These are phyloP conservation scores for Gymnoscopelus microlampas DNA, from an alignment of 2,797 vertebrate species.

Conservation along the genomic window DNA sequence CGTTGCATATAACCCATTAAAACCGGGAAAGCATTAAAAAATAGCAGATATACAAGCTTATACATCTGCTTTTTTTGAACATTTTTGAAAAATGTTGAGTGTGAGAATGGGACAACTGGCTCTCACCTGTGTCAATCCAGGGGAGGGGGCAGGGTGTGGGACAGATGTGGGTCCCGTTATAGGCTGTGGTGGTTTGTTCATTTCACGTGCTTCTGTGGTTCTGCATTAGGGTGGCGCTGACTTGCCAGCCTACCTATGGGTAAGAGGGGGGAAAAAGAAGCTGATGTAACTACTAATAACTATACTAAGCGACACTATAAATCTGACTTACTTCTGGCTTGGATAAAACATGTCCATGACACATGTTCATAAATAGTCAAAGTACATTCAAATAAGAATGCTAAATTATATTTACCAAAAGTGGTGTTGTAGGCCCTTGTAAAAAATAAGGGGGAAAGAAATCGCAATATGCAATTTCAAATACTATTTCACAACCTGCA, in stretches of 20 bases:
- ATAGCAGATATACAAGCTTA: no score
- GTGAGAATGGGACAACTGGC: not conserved
- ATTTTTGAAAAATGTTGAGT: no score
- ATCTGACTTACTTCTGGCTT: no score
- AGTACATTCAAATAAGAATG: no score
- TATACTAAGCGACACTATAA: no score
- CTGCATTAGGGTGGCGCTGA: constrained; percentile 95
- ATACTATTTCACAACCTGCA: not conserved
- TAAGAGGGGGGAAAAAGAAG: constrained; percentile 7
- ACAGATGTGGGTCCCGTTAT: constrained; percentile 94
- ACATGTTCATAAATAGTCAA: no score
- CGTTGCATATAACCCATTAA: no score
- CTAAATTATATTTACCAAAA: not conserved
- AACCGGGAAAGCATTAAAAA: not conserved
- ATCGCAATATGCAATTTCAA: not conserved
- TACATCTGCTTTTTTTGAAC: no score
- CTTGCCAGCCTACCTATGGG: constrained; percentile 78
- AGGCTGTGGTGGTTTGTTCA: constrained; percentile 99
- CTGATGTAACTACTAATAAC: not conserved
- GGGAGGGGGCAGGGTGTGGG: constrained; percentile 95
- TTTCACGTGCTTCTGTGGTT: constrained; percentile 98
- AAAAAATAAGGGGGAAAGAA: no score
- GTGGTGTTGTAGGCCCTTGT: not conserved
- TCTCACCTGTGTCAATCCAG: constrained; percentile 95
- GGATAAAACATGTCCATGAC: no score